Base-by-base conservation (phyloP, 2,113 vertebrate species). In the Cacatua alba region DNA sequence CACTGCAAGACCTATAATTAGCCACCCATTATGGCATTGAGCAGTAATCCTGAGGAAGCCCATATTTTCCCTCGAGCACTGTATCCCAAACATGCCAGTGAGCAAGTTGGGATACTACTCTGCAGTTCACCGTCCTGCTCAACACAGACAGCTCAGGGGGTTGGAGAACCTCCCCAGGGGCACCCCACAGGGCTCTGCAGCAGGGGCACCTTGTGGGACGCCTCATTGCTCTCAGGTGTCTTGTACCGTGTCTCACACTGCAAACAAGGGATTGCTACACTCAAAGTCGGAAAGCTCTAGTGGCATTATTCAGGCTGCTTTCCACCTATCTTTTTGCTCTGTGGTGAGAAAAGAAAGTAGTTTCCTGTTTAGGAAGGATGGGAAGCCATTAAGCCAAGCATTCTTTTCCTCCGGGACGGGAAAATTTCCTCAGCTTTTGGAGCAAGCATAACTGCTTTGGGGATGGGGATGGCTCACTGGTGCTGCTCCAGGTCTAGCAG, bases 1-100 rank as follows among this genome's bases (percentile, higher is more conserved):
- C 35, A 65, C 83, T 85, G 49, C 26, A 89, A 95, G 55, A 92
- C 88, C 89, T 97, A 41, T 95, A 97, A 96, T 97, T 97, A 97
- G 46, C 71, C 86, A 87, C 62, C 23, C 71, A 72, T 93, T 93
- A 95, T 46, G 78, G 68, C 71, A 77, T 0, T 6, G 17, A 93
- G 68, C 39, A 91, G 52, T 82, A 91, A 89, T 94, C 87, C 83
- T 46, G 44, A 97, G 82, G 82, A 95, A 96, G 89, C 39, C n/a
- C 6, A 0, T 60, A 31, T 85, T 90, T 59, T 16, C 80, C 75
- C 44, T n/a, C 1, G 1, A 62, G 83, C 33, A 48, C 19, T 2
- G 2, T 44, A 83, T 59, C 43, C 55, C 63, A 55, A 62, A n/a
- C 3, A 10, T 46, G 48, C 9, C 62, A 44, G n/a, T n/a, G 18